Evolutionary conservation across 2,113 vertebrate species (phyloP).

Genomic region (Jacana jacana): DNA sequence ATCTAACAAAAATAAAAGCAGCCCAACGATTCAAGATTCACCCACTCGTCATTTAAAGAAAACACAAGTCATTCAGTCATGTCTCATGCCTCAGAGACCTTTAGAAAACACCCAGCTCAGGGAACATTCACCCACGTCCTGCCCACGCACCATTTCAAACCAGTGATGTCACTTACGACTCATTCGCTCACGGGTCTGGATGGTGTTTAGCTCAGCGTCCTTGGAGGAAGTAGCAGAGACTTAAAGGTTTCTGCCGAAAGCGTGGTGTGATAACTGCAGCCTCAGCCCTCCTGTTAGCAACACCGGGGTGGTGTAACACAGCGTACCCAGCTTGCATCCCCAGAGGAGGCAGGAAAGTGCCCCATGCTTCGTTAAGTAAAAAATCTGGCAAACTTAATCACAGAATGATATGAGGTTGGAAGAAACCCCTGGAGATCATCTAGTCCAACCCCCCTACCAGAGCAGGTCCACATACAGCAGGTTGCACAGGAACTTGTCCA

Average conservation of each 20-base stretch:
- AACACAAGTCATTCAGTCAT: constrained; percentile 72
- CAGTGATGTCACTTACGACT: not conserved
- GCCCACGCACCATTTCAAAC: not conserved
- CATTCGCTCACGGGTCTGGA: not conserved
- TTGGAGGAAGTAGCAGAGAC: not conserved
- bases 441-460: no score
- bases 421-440: no score
- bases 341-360: not conserved
- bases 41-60: constrained; percentile 72
- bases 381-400: not conserved
- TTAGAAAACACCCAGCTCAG: constrained; percentile 58
- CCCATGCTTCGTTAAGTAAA: not conserved
- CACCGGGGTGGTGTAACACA: not conserved
- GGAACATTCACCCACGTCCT: constrained; percentile 48
- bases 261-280: not conserved
- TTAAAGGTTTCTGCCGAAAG: not conserved
- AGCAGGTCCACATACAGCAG: no score
- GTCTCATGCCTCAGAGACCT: constrained; percentile 55
- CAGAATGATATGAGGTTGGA: no score
- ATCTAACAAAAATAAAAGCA: constrained; percentile 77
- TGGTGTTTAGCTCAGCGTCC: not conserved
- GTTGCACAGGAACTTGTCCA: no score
- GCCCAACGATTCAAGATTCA: constrained; percentile 72
- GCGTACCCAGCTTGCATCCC: not conserved
- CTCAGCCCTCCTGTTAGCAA: not conserved